Evolutionary conservation across 2,797 vertebrate genomes (phyloP).

Genomic region (Pangasius larnaudii): DNA sequence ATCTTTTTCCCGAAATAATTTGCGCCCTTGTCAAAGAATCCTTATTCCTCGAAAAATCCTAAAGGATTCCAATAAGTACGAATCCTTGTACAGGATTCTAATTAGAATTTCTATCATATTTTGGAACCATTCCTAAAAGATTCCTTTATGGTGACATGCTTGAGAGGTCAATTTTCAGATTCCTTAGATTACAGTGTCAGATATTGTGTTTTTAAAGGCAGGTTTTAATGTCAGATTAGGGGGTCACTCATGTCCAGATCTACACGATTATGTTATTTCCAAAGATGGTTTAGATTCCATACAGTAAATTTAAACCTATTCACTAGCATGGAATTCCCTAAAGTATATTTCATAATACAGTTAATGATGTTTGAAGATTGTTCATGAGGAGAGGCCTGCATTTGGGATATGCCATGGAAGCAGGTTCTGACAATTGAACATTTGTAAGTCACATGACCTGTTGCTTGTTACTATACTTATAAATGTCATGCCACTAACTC

Average conservation of each 20-base stretch:
- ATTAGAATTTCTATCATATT: too few relatives aligned
- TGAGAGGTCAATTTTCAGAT: not conserved
- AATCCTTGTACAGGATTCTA: too few relatives aligned
- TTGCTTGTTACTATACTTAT: not conserved
- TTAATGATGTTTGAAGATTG: not conserved
- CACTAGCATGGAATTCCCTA: not conserved
- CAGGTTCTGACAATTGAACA: not conserved
- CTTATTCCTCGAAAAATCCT: too few relatives aligned
- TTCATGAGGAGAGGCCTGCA: not conserved
- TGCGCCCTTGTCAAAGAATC: too few relatives aligned
- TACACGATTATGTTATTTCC: too few relatives aligned
- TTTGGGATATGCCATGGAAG: not conserved
- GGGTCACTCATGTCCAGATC: not conserved
- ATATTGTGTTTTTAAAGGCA: not conserved
- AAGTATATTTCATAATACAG: not conserved
- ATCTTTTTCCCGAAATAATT: too few relatives aligned
- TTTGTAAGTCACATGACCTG: not conserved
- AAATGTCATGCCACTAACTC: not conserved
- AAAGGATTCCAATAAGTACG: too few relatives aligned
- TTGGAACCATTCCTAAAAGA: too few relatives aligned
- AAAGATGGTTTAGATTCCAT: too few relatives aligned
- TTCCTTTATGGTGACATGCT: not conserved
- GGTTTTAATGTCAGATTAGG: not conserved
- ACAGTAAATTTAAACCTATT: too few relatives aligned
- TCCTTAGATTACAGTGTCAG: not conserved